phyloP scores from a whole-genome alignment of 2,797 vertebrate species.

The Cetoscarus ocellatus region DNA sequence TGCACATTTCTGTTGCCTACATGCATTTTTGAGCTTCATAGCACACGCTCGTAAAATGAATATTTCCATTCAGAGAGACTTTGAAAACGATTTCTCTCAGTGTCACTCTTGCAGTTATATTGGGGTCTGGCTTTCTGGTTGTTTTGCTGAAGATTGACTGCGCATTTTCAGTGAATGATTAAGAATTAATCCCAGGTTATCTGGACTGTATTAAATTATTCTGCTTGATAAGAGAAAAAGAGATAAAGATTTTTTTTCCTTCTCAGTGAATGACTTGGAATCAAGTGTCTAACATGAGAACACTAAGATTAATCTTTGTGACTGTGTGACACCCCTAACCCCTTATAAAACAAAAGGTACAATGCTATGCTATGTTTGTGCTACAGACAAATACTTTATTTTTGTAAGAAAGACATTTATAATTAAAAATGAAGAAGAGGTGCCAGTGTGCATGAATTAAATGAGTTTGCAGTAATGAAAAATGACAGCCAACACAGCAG shows the following conservation, averaged over 20 bases:
- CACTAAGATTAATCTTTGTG: conserved; percentile 29
- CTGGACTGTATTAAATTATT: conserved; percentile 53
- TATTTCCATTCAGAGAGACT: conserved; percentile 62
- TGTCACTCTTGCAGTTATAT: conserved; percentile 46
- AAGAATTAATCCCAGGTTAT: conserved; percentile 54
- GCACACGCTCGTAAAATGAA: conserved; percentile 47
- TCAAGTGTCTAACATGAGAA: conserved; percentile 28
- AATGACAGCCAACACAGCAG: conserved; percentile 44
- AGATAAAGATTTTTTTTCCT: conserved; percentile 26
- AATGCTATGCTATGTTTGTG: conserved; percentile 53
- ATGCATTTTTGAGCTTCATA: conserved; percentile 41
- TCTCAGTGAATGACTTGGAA: conserved; percentile 38
- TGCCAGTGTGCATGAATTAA: conserved; percentile 63
- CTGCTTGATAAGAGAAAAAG: conserved; percentile 40
- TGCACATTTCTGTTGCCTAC: conserved; percentile 30
- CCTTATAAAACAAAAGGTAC: conserved; percentile 42
- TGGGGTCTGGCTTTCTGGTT: conserved; percentile 43
- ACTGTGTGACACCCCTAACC: conserved; percentile 37
- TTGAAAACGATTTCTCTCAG: conserved; percentile 54
- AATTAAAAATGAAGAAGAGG: conserved; percentile 70
- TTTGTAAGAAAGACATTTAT: conserved; percentile 56
- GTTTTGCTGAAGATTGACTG: conserved; percentile 43
- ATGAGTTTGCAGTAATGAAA: conserved; percentile 51
- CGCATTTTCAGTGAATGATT: conserved; percentile 44
- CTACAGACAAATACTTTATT: conserved; percentile 36